Conservation (phyloP, 30 jellyfish, hydroid and myxozoan species). For the Turritopsis rubra region DNA sequence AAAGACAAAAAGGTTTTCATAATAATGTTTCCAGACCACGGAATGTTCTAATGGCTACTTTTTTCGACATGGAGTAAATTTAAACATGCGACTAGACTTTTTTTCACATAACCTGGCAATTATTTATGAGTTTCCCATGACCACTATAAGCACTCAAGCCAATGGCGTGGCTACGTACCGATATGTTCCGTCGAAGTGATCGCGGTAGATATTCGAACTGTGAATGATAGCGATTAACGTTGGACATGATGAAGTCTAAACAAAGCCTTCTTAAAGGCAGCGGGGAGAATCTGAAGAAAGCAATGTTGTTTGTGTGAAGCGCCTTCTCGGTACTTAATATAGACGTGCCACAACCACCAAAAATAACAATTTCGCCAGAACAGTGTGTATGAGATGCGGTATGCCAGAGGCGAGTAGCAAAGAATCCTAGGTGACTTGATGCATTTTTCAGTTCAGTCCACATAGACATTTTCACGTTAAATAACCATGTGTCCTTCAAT, state of each 20-base stretch:
- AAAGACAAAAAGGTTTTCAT: too few species aligned
- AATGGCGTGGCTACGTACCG: conserved; percentile 1
- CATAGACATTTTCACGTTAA: conserved; percentile 19
- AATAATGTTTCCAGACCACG: too few species aligned
- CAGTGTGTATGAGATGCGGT: conserved; percentile 48
- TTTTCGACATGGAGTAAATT: too few species aligned
- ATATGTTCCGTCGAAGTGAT: conserved; percentile 9
- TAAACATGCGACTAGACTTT: too few species aligned
- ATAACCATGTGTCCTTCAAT: conserved; percentile 67
- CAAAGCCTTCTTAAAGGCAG: conserved; percentile 12
- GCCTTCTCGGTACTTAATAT: conserved; percentile 4
- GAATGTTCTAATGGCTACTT: too few species aligned
- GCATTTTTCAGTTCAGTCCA: conserved; percentile 62
- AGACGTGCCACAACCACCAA: conserved; percentile 83
- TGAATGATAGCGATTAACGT: not conserved
- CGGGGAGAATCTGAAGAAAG: conserved; percentile 30
- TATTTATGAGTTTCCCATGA: conserved; percentile 18
- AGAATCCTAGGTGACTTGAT: conserved; percentile 3
- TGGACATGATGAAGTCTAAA: conserved; percentile 16
- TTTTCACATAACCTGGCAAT: not conserved
- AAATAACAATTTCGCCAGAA: conserved; percentile 60
- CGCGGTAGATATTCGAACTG: conserved; percentile 12
- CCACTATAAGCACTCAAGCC: conserved; percentile 2
- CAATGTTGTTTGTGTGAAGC: conserved; percentile 11
- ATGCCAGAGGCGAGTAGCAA: conserved; percentile 74